Base-by-base conservation (phyloP, 1,140 invertebrate species). In the Acromyrmex charruanus region DNA sequence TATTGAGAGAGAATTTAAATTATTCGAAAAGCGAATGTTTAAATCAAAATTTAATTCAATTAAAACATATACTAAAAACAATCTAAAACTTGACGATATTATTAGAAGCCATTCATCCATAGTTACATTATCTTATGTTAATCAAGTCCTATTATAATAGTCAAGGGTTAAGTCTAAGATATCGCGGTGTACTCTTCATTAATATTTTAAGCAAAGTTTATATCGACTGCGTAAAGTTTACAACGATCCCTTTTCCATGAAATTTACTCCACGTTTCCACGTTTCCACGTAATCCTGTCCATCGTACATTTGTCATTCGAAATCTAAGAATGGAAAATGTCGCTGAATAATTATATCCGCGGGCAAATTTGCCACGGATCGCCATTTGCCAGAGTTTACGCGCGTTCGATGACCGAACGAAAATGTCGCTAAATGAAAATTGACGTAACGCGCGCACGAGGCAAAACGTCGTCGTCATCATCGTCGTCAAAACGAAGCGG, bases 381-480 rank as follows among this genome's bases (percentile, higher is more conserved):
- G 80, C 49, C 55, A 63, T 84, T 51, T 39, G 31, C 5, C 31
- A 35, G 53, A 82, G 35, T 82, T 72, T 82, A 82, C 39, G 39
- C n/a, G 55, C 80, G 80, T 84, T 84, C 55, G 80, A 75, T 84
- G 69, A 84, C 69, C 69, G 55, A 51, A 35, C 55, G 35, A 72
- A 81, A 81, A 81, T 81, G 79, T 55, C 51, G 39, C 55, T 31
- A 84, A 84, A 84, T 74, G 69, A 75, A 75, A 84, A 84, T 84
- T 75, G 80, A 84, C 69, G 69, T 63, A 61, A 84, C 25, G 21
- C 66, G 66, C 63, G 35, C 68, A 66, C 5, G 66, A 69, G 39
- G 7, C 12, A 10, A 66, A 35, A 31, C 49, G n/a, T 69, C 63
- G 63, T n/a, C 28, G 31, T 65, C 28, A 18, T 66, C 31, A 21